Evolutionary conservation across 2,888 invertebrate species (phyloP).

Genomic region (Penaeus monodon): DNA sequence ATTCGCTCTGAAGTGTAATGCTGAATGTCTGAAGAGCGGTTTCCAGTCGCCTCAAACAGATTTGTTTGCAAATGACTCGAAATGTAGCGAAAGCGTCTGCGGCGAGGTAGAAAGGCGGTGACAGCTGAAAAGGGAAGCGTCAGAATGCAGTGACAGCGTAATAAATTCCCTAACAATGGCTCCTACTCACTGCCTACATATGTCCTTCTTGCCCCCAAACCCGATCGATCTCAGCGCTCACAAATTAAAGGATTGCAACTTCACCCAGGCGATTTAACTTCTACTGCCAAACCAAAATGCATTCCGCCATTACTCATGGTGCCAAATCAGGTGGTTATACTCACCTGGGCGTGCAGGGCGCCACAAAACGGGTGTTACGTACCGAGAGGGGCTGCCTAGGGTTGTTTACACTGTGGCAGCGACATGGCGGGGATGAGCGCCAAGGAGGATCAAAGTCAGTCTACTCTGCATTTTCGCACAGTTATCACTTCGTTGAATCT

Average conservation of each 20-base stretch:
- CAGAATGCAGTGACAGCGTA: neutral
- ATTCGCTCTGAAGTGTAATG: too few relatives aligned
- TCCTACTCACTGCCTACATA: neutral
- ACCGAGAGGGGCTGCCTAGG: neutral
- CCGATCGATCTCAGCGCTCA: slow-evolving; percentile 4
- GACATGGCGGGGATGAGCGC: neutral
- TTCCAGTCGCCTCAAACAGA: too few relatives aligned
- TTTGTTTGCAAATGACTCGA: too few relatives aligned
- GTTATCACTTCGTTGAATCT: too few relatives aligned
- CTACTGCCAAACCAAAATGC: too few relatives aligned
- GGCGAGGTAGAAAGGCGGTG: too few relatives aligned
- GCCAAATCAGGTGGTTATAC: too few relatives aligned
- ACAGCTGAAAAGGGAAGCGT: neutral
- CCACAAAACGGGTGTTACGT: neutral
- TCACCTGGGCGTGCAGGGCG: too few relatives aligned
- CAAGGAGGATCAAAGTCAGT: neutral
- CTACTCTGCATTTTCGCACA: too few relatives aligned
- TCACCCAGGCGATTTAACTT: neutral
- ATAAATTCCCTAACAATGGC: neutral
- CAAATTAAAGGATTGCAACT: neutral
- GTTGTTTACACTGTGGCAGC: slow-evolving; percentile 17
- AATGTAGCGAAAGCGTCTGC: too few relatives aligned
- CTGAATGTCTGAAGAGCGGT: too few relatives aligned
- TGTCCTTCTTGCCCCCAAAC: slow-evolving; percentile 13
- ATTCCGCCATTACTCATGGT: too few relatives aligned